Evolutionary conservation across 2,888 invertebrate species (phyloP).

Genomic region (Mythimna impura): DNA sequence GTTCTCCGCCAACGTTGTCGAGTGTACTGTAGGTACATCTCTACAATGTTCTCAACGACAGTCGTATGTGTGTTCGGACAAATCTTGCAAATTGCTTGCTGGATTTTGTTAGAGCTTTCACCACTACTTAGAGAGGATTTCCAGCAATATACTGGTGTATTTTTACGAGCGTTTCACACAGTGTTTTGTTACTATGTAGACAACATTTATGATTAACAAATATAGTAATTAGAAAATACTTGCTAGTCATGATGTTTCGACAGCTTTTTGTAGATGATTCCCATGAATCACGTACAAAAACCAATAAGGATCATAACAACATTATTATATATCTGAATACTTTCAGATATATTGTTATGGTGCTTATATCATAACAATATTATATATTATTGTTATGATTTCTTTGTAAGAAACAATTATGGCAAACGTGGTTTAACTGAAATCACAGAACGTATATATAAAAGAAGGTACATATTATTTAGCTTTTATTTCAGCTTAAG

Average conservation of each 20-base stretch:
- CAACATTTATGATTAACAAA: background rate
- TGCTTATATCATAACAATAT: no score
- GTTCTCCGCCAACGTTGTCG: background rate
- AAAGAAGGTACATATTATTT: background rate
- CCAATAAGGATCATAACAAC: background rate
- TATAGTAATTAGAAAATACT: background rate
- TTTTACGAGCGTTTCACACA: background rate
- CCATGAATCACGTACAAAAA: background rate
- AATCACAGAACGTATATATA: background rate
- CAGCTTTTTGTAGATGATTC: background rate
- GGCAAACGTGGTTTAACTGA: background rate
- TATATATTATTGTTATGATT: no score
- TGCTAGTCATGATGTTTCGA: background rate
- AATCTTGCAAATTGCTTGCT: slow-evolving; percentile 46
- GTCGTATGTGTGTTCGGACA: slow-evolving; percentile 18
- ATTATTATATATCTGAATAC: background rate
- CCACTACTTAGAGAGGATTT: slow-evolving; percentile 16
- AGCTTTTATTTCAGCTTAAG: background rate
- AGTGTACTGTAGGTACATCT: slow-evolving; percentile 8
- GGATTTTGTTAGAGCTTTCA: slow-evolving; percentile 35
- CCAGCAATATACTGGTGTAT: slow-evolving; percentile 13
- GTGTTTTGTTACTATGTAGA: background rate
- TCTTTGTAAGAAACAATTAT: background rate
- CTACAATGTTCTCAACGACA: slow-evolving; percentile 10
- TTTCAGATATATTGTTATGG: no score